Conservation (phyloP, 2,888 invertebrate genomes). For the Nephrotoma guestfalica region DNA sequence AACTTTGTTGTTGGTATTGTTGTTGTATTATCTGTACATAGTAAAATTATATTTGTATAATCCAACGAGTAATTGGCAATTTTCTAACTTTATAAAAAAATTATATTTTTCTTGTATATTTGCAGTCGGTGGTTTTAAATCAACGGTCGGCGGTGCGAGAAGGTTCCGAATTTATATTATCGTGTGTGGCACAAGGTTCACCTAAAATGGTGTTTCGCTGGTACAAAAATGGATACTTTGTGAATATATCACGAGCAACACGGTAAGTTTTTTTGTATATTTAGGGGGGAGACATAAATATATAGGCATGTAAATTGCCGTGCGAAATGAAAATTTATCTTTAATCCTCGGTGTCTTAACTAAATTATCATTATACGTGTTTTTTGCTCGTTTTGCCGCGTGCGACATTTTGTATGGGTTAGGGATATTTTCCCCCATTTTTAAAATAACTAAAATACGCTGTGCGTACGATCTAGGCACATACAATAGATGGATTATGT, state of each 20-base stretch:
- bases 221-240: slow-evolving; percentile 65
- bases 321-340: background rate
- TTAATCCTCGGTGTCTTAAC: background rate
- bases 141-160: slow-evolving; percentile 42
- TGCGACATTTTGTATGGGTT: background rate
- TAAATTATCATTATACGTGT: background rate
- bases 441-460: background rate
- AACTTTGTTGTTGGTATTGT: background rate
- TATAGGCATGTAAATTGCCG: background rate
- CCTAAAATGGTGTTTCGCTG: slow-evolving; percentile 59
- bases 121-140: slow-evolving; percentile 39
- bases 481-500: background rate
- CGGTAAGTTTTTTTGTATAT: slow-evolving; percentile 37
- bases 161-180: slow-evolving; percentile 60
- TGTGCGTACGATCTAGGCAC: background rate
- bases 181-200: slow-evolving; percentile 64
- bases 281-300: too few species aligned
- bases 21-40: background rate
- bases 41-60: background rate
- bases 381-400: background rate
- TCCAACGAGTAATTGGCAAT: background rate
- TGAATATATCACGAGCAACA: slow-evolving; percentile 57
- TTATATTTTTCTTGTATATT: slow-evolving; percentile 14
- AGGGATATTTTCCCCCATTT: background rate
- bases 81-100: background rate